Evolutionary conservation across 2,888 invertebrate genomes (phyloP), one percentile per base, ranked within the genome.

Genomic region (Limnephilus marmoratus): DNA sequence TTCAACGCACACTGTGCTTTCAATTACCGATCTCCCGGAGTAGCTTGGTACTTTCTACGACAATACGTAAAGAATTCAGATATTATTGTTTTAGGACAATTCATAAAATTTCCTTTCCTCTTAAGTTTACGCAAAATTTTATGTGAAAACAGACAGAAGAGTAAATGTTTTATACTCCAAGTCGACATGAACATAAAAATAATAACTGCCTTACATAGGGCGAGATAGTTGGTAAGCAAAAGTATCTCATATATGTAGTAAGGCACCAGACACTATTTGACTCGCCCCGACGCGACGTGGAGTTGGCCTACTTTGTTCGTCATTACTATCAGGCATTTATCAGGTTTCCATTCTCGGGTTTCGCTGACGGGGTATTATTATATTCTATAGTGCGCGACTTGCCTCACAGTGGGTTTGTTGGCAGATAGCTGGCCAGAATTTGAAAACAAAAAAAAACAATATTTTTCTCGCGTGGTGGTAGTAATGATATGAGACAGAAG

Each of bases 281-380:
- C 49, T 41, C 45, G 41, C 41, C 41, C 41, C 41, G 29, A 15
- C 86, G n/a, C 41, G 29, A 15, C 86, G n/a, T 45, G 41, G 68
- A 68, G 86, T 49, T 86, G 86, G 45, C 86, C 86, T 45, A 68
- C 24, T 86, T 86, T 2, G 41, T 29, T 45, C 45, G 41, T 45
- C 86, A 45, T 86, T 86, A 86, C 45, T 24, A 86, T 29, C 49
- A 29, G n/a, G 45, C 86, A 41, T 86, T 86, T 86, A 86, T 45
- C 45, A 29, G 86, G 86, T 45, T 86, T 86, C 86, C 86, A 86
- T 86, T 45, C 86, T 86, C 45, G 86, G 86, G 86, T 45, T 86
- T 37, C 45, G 49, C 86, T 86, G 86, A 86, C 86, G 41, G 2
- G 0, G 49, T 37, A 37, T 41, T 83, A 24, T 68, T 68, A 24